Conservation (phyloP, 2,113 vertebrate species). For the Donacobius atricapilla region DNA sequence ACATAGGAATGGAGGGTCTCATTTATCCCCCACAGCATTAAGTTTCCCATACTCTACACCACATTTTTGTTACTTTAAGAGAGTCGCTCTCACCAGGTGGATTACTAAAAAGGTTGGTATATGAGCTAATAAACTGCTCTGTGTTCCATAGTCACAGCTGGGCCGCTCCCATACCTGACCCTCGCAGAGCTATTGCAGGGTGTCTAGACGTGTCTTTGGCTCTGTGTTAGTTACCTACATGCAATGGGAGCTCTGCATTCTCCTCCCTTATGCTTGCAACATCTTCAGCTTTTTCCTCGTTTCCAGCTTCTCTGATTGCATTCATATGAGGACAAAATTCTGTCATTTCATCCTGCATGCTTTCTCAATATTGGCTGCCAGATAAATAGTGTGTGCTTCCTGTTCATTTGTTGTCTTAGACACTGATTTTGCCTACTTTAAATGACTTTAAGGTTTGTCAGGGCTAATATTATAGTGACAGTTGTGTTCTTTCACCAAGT, state of each 20-base stretch:
- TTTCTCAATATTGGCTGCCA: background rate
- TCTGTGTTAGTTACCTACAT: background rate
- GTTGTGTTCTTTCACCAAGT: background rate
- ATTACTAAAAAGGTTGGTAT: background rate
- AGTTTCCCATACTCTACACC: background rate
- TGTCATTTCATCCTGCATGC: background rate
- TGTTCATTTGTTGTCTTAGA: background rate
- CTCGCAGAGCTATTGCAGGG: background rate
- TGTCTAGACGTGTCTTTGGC: background rate
- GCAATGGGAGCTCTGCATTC: background rate
- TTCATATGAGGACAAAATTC: background rate
- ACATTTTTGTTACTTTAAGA: background rate
- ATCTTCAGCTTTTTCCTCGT: background rate
- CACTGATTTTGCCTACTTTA: background rate
- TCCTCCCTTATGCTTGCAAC: background rate
- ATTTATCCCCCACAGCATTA: background rate
- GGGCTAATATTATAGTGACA: background rate
- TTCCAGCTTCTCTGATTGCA: background rate
- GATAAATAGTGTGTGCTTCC: background rate
- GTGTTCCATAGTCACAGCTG: background rate
- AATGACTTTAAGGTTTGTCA: background rate
- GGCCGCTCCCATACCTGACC: background rate
- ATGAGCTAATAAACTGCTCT: background rate
- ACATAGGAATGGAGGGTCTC: background rate
- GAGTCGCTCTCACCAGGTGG: background rate